Base-by-base conservation (phyloP, 2,797 vertebrate genomes). In the Pristis pectinata region DNA sequence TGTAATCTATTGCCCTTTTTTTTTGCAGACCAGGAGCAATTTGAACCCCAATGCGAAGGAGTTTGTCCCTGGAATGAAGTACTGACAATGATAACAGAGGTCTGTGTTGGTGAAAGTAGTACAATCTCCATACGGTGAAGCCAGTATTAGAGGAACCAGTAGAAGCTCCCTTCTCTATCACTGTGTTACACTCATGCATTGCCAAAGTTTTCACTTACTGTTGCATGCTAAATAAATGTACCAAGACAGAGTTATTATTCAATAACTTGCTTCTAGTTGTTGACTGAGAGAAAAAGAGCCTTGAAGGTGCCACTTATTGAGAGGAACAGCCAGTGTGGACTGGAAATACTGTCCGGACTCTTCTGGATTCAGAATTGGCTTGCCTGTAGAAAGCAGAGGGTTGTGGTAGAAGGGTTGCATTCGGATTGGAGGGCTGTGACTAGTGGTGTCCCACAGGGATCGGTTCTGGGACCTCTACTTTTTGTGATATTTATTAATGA, bases 21-120 rank as follows among this genome's bases (percentile, higher is more conserved):
- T 95, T 96, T 96, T 96, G 95, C 96, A 98, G 98, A 96, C 98
- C 95, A 98, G 98, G 97, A 98, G 98, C 97, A 98, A 98, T 95
- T 98, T 99, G 97, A 98, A 98, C 96, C 98, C 98, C 95, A 98
- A 98, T 93, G 98, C 98, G 96, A 98, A 98, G 97, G 98, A 98
- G 97, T 99, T 98, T 97, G 97, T 98, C 96, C 98, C 98, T 94
- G 98, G 98, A 94, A 98, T 98, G 96, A 98, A 98, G 96, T 98
- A 98, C 96, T 96, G 97, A 97, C 97, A 96, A 95, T 96, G 97
- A 97, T 97, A 97, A 97, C 96, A 97, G 96, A 97, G 97, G 97
- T 97, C 97, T 96, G 96, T 97, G 95, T 97, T 96, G 96, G 97
- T 97, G 97, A 97, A 97, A 97, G 97, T 97, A 98, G 96, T 96